Evolutionary conservation across 2,888 invertebrate genomes (phyloP).

Genomic region (Ceriagrion tenellum): DNA sequence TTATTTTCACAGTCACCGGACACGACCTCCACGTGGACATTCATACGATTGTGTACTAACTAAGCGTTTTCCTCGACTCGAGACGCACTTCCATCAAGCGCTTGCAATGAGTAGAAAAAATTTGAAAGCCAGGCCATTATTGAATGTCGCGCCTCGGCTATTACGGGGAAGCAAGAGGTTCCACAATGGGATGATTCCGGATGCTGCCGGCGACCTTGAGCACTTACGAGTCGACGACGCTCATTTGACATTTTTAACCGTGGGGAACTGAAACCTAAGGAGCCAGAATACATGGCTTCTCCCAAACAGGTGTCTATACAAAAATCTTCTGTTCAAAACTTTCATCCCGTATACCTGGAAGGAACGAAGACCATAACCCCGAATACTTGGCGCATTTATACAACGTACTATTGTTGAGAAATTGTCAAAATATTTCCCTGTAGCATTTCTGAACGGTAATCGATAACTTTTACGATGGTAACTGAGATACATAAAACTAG

Average conservation of each 20-base stretch:
- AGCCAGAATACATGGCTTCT: neutral
- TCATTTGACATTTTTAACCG: neutral
- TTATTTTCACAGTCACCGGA: neutral
- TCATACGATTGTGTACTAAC: neutral
- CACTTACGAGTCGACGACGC: neutral
- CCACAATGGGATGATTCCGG: conserved; percentile 29
- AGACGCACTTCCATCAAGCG: neutral
- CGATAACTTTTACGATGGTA: no score
- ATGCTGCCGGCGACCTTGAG: conserved; percentile 44
- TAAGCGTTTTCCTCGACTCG: neutral
- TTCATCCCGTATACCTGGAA: no score
- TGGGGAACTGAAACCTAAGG: neutral
- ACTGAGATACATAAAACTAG: no score
- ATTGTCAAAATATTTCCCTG: no score
- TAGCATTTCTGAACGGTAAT: no score
- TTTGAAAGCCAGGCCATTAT: neutral
- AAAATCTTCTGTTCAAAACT: no score
- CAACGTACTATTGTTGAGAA: no score
- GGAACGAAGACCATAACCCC: no score
- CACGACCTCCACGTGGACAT: neutral
- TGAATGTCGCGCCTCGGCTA: neutral
- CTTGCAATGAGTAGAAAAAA: neutral
- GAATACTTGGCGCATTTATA: no score
- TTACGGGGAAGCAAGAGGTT: neutral
- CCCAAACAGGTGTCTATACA: no score